These are phyloP conservation scores for Thryonomys swinderianus DNA, from an alignment of 2,113 vertebrate species.

Conservation along the genomic window DNA sequence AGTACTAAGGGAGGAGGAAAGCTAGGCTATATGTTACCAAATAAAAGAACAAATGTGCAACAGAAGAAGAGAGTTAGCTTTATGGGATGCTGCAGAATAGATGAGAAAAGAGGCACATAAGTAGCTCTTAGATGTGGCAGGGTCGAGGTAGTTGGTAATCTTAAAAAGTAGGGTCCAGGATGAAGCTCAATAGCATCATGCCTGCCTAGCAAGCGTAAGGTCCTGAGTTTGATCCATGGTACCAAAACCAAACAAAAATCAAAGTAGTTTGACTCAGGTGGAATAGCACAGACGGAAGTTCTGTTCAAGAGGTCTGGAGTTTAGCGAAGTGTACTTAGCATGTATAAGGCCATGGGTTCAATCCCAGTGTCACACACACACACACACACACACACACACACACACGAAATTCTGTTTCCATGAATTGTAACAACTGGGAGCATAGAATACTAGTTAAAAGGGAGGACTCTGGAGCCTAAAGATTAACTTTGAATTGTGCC, in stretches of 20 bases:
- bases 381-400: neutral
- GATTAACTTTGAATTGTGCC: neutral
- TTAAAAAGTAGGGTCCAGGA: neutral
- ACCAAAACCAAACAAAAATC: no score
- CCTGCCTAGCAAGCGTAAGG: no score
- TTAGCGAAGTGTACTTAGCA: neutral
- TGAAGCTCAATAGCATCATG: no score
- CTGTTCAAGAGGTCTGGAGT: neutral
- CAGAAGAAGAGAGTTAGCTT: neutral
- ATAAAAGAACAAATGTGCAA: neutral
- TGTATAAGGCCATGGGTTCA: neutral
- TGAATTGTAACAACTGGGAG: neutral
- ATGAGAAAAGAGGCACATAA: neutral
- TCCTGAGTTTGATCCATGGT: no score
- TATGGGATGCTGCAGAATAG: neutral
- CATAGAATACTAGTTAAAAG: neutral
- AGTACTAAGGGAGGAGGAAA: neutral
- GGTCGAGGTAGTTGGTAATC: neutral
- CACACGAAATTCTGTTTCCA: neutral
- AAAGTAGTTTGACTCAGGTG: neutral
- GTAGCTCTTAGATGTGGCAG: neutral
- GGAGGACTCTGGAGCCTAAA: neutral
- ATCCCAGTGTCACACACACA: neutral
- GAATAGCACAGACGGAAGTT: neutral
- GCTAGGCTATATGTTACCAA: neutral